These are phyloP conservation scores for Oscarella lobularis DNA, from an alignment of 37 sponge, comb jelly and placozoan genomes.

Conservation along the genomic window DNA sequence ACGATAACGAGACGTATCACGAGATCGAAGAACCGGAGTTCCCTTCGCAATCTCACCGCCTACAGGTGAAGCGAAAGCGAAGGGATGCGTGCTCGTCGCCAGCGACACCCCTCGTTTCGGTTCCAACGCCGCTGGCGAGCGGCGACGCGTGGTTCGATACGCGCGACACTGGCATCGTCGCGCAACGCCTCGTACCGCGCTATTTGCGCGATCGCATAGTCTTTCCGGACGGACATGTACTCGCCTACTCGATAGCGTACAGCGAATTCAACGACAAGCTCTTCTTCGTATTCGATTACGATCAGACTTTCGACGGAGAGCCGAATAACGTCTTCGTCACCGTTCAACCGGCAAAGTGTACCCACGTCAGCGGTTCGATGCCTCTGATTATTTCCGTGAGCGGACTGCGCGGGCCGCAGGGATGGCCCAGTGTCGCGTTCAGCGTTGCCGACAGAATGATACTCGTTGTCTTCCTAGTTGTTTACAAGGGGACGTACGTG, in stretches of 20 bases:
- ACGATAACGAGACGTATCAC: no score
- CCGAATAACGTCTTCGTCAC: not conserved
- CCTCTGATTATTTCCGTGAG: not conserved
- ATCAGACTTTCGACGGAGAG: not conserved
- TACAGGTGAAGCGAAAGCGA: no score
- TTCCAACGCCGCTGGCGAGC: no score
- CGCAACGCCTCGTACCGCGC: not conserved
- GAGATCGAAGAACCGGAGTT: no score
- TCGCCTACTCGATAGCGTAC: not conserved
- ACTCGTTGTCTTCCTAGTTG: not conserved
- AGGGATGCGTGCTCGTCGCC: no score
- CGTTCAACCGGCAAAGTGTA: not conserved
- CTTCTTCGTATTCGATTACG: not conserved
- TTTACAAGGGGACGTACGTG: not conserved
- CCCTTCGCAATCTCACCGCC: no score
- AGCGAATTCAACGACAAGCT: not conserved
- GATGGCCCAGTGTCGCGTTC: not conserved
- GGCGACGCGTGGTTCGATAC: not conserved
- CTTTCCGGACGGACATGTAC: not conserved
- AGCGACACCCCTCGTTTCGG: no score
- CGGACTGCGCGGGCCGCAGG: not conserved
- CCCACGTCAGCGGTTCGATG: not conserved
- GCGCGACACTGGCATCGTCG: not conserved
- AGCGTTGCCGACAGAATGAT: not conserved
- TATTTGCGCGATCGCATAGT: no score